phyloP scores from a whole-genome alignment of 2,888 invertebrate genomes.

The Cinara cedri region DNA sequence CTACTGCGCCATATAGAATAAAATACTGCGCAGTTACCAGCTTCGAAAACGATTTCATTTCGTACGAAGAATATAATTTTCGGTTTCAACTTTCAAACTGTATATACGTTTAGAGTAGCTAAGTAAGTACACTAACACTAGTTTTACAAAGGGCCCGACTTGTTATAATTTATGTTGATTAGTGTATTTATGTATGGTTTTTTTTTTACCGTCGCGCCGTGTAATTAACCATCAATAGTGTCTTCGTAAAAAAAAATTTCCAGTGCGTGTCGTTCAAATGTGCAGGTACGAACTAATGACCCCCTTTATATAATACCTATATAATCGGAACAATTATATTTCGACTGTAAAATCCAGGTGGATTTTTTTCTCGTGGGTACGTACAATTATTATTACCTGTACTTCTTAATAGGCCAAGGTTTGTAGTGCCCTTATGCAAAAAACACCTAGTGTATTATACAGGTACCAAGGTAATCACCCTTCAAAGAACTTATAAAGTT shows the following conservation, averaged over 20 bases:
- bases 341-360: no score
- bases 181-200: background rate
- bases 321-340: slow-evolving; percentile 6
- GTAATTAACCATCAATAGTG: background rate
- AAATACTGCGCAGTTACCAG: slow-evolving; percentile 9
- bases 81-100: background rate
- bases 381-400: no score
- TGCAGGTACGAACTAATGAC: background rate
- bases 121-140: background rate
- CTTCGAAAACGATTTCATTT: background rate
- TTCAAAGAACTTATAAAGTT: background rate
- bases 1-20: background rate
- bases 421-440: background rate
- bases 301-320: background rate
- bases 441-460: no score
- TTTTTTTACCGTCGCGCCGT: background rate
- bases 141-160: background rate
- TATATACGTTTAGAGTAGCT: background rate
- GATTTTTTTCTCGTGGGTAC: background rate
- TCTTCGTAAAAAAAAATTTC: no score
- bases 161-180: slow-evolving; percentile 17
- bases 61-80: background rate
- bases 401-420: background rate
- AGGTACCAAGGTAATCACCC: background rate
- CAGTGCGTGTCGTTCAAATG: no score